Percentiles rank a stretch among this genome's conserved stretches.
Conservation (phyloP, 2,888 invertebrate species). For the Unio delphinus region DNA sequence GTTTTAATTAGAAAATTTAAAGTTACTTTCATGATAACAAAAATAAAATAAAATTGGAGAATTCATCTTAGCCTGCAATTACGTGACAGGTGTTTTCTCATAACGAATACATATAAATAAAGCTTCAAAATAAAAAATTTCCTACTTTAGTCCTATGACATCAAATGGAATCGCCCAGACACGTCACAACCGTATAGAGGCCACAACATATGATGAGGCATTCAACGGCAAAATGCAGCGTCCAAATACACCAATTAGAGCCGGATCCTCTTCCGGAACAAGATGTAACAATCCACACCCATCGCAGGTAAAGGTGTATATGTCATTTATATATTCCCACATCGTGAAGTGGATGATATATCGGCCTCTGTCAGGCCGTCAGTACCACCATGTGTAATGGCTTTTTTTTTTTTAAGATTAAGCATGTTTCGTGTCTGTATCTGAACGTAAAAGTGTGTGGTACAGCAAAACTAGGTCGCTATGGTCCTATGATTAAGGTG, state of each 20-base stretch:
- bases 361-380: slow-evolving; percentile 13
- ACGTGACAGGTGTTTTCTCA: not conserved
- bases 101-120: not conserved
- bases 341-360: no score
- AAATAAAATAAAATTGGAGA: not conserved
- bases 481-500: no score
- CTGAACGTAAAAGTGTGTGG: no score
- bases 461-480: no score
- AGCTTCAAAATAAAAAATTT: not conserved
- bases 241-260: slow-evolving; percentile 45
- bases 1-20: no score
- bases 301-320: slow-evolving; percentile 44
- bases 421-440: no score
- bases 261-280: slow-evolving; percentile 56
- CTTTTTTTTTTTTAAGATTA: no score
- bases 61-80: not conserved
- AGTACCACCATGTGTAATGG: not conserved
- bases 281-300: slow-evolving; percentile 65
- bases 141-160: slow-evolving; percentile 53
- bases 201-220: slow-evolving; percentile 50
- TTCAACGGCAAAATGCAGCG: slow-evolving; percentile 32
- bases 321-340: not conserved
- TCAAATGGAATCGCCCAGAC: slow-evolving; percentile 52
- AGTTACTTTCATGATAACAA: not conserved
- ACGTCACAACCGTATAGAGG: slow-evolving; percentile 37